Percentiles rank a stretch among this genome's conserved stretches.
Evolutionary conservation across 2,113 vertebrate species (phyloP).

Genomic region (Gymnorhina tibicen): DNA sequence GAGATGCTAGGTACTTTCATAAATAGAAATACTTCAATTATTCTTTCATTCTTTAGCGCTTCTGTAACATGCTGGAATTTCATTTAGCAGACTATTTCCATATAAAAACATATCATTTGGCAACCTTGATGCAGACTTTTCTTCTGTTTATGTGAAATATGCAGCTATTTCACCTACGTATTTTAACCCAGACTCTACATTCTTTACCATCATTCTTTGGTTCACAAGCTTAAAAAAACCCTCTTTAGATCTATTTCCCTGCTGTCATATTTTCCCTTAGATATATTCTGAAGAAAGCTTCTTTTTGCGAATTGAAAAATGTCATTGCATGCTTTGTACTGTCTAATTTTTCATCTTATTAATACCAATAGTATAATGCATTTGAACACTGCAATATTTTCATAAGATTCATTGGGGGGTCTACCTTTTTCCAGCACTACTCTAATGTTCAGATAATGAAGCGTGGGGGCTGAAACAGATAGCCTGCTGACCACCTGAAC

Average conservation of each 20-base stretch:
- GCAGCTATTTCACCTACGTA: neutral
- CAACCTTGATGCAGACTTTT: neutral
- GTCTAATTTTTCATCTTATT: constrained; percentile 72
- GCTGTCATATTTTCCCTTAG: constrained; percentile 56
- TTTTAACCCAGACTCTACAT: neutral
- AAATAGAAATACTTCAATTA: constrained; percentile 4
- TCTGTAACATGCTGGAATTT: neutral
- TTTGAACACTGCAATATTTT: constrained; percentile 59
- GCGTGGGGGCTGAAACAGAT: constrained; percentile 43
- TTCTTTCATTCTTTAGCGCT: neutral
- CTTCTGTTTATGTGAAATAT: neutral
- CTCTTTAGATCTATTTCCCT: constrained; percentile 59
- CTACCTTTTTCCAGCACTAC: constrained; percentile 58
- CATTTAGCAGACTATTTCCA: neutral
- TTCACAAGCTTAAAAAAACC: neutral
- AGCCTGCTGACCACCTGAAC: constrained; percentile 69
- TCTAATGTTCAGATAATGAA: constrained; percentile 69
- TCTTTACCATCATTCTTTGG: constrained; percentile 36
- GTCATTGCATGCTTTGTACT: constrained; percentile 48
- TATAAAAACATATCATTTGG: neutral
- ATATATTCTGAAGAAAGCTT: constrained; percentile 36
- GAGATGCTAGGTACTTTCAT: neutral
- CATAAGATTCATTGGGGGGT: constrained; percentile 67
- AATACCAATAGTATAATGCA: constrained; percentile 56
- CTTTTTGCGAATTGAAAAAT: constrained; percentile 60